A percentile compares a stretch with the other conserved stretches of the same genome.
These are phyloP conservation scores for Morpho helenor DNA, from an alignment of 2,888 invertebrate genomes.

Conservation along the genomic window DNA sequence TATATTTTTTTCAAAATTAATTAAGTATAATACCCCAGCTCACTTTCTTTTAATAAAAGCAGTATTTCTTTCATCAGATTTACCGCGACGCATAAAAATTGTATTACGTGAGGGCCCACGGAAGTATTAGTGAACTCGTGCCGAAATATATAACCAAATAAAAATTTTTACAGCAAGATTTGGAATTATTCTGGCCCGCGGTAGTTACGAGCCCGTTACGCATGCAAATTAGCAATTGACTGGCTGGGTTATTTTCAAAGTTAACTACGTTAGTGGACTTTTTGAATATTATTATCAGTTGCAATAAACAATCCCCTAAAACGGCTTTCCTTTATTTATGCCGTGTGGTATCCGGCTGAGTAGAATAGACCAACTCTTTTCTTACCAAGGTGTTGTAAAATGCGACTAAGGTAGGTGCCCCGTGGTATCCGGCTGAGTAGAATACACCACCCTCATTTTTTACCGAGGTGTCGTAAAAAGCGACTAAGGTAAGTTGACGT, in stretches of 20 bases:
- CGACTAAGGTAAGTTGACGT: too few species aligned
- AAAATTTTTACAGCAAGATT: conserved; percentile 46
- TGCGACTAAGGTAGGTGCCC: too few species aligned
- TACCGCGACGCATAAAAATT: conserved; percentile 12
- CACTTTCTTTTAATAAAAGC: conserved; percentile 11
- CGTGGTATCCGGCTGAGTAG: too few species aligned
- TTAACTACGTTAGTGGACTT: conserved; percentile 32
- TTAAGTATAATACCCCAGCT: conserved; percentile 1
- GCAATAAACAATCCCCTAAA: background rate
- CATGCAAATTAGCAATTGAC: conserved; percentile 57
- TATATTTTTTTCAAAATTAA: background rate
- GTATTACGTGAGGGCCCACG: conserved; percentile 16
- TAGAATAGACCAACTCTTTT: too few species aligned
- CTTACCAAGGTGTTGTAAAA: too few species aligned
- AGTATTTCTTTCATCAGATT: conserved; percentile 12
- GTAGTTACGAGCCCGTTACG: conserved; percentile 54
- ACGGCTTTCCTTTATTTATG: background rate
- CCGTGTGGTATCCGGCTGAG: too few species aligned
- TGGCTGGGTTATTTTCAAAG: conserved; percentile 49
- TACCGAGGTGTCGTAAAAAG: too few species aligned
- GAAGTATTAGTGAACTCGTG: conserved; percentile 27
- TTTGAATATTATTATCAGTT: conserved; percentile 37
- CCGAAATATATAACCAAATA: conserved; percentile 43
- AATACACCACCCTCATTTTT: too few species aligned
- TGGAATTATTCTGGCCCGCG: conserved; percentile 50